A percentile compares a stretch with the other conserved stretches of the same genome.
Conservation (phyloP, 2,888 invertebrate species). For the Caenorhabditis afra region DNA sequence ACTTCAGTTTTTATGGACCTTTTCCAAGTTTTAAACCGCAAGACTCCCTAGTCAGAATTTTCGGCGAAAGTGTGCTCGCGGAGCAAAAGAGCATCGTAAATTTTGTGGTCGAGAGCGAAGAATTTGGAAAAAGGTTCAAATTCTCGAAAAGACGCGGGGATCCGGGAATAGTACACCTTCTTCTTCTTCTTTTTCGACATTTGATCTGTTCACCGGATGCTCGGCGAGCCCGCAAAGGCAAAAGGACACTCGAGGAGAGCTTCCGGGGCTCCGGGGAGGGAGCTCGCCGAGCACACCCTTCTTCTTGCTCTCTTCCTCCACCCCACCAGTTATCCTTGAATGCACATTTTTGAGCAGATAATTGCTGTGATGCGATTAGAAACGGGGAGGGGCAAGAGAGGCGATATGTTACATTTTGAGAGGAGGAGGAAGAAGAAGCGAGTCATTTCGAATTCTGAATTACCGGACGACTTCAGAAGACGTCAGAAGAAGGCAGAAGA, state of each 20-base stretch:
- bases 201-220: constrained; percentile 48
- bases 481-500: no score
- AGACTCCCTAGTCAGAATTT: not conserved
- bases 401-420: constrained; percentile 5
- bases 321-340: not conserved
- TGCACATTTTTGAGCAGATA: constrained; percentile 44
- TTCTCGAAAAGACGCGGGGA: no score
- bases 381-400: constrained; percentile 1
- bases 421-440: not conserved
- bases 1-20: constrained; percentile 51
- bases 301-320: constrained; percentile 8
- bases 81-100: not conserved
- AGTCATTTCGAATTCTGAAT: constrained; percentile 29
- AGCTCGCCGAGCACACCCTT: no score
- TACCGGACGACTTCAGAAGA: not conserved
- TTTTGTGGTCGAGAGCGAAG: no score
- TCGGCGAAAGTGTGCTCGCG: not conserved
- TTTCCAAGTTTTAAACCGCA: not conserved
- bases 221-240: no score
- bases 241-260: constrained; percentile 24
- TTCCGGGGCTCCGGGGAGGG: no score
- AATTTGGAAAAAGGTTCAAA: no score
- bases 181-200: constrained; percentile 14
- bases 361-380: constrained; percentile 43
- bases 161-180: not conserved